Evolutionary conservation across 2,888 invertebrate species (phyloP).

Genomic region (Drosophila imparisetae): DNA sequence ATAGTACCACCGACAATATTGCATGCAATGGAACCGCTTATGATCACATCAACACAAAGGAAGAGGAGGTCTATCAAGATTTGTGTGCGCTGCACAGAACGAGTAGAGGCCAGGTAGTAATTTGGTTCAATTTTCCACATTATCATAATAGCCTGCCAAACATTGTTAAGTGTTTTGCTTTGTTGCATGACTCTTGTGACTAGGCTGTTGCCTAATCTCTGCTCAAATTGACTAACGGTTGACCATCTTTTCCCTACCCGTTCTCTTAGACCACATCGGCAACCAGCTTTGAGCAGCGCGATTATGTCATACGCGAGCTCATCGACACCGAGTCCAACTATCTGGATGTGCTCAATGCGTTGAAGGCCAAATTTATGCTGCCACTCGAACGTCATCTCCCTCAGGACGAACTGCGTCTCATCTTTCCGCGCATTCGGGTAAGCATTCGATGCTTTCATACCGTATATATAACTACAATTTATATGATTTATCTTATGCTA

Average conservation of each 20-base stretch:
- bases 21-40: constrained; percentile 84
- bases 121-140: constrained; percentile 30
- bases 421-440: constrained; percentile 97
- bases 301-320: constrained; percentile 96
- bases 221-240: constrained; percentile 31
- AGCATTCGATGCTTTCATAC: constrained; percentile 46
- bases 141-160: constrained; percentile 32
- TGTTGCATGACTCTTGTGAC: constrained; percentile 52
- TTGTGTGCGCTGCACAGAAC: constrained; percentile 90
- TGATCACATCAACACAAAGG: constrained; percentile 86
- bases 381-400: constrained; percentile 90
- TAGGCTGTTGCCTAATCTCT: constrained; percentile 32
- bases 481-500: constrained; percentile 77
- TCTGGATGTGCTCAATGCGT: constrained; percentile 95
- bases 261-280: constrained; percentile 82
- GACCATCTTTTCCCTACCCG: constrained; percentile 5
- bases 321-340: constrained; percentile 99
- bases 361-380: constrained; percentile 91
- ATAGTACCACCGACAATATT: constrained; percentile 86
- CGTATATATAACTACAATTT: background rate
- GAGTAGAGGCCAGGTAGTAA: constrained; percentile 85
- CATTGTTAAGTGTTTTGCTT: constrained; percentile 44
- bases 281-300: constrained; percentile 92
- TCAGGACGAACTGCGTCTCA: constrained; percentile 90
- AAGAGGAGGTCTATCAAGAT: constrained; percentile 98